Base-by-base conservation (phyloP, 2,888 invertebrate genomes). In the Ichneumoninae sp. region DNA sequence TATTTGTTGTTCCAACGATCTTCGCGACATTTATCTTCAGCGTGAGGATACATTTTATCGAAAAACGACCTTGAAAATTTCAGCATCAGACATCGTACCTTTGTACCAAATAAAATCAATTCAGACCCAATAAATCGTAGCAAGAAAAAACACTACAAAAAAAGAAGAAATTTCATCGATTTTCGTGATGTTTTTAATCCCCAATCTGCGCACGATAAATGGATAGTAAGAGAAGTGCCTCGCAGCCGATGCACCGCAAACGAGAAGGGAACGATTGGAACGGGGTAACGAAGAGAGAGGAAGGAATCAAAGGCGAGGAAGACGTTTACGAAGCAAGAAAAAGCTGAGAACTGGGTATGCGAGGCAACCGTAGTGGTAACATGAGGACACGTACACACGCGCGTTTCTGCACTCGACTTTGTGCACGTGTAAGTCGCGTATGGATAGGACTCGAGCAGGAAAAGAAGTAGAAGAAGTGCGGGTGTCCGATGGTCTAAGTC, bases 401-500 rank as follows among this genome's bases (percentile, higher is more conserved):
- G 22, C 26, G 22, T 22, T 22, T 40, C 40, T 40, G n/a, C n/a
- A 22, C 6, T 47, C n/a, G 40, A 40, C 10, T 10, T 6, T 2
- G 8, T 10, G 40, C 8, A 10, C 40, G 40, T 40, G 3, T 10
- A 10, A 10, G 40, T 10, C 40, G 1, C 8, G 40, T 40, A 40
- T 2, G 40, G 40, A 40, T 40, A 1, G 8, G 40, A 40, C 40
- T 36, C n/a, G 19, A 60, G 30, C 50, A 66, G 40, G 13, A 44
- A 19, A 75, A 81, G 54, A 69, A 50, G 60, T 36, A 60, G 44
- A 19, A 47, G 77, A 71, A 74, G 65, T 26, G 81, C 78, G 78
- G 75, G 74, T 81, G 81, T 83, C 80, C 65, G 81, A 74, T 68
- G 82, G 76, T 80, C 63, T 66, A 54, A 80, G 76, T 65, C 71